These are phyloP conservation scores for Caenorhabditis sinica DNA, from an alignment of 2,888 invertebrate genomes.

Conservation along the genomic window DNA sequence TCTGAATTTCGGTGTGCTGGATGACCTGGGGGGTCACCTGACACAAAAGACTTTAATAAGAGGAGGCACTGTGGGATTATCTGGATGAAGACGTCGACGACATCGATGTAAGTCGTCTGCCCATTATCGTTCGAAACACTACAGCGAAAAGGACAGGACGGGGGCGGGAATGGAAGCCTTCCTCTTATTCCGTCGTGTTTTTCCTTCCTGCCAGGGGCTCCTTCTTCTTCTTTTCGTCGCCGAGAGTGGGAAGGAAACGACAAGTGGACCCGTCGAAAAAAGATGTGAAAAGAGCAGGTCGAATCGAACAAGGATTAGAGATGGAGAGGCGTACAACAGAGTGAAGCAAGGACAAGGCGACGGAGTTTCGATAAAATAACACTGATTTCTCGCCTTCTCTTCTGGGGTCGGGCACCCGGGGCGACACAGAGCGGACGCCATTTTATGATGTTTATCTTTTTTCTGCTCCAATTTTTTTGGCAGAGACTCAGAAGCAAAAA, in stretches of 20 bases:
- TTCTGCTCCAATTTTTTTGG: constrained; percentile 27
- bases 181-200: constrained; percentile 39
- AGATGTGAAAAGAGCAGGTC: constrained; percentile 55
- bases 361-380: constrained; percentile 61
- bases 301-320: constrained; percentile 62
- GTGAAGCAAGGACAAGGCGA: neutral
- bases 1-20: constrained; percentile 29
- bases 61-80: constrained; percentile 39
- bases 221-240: constrained; percentile 58
- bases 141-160: constrained; percentile 40
- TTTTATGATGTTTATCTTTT: constrained; percentile 63
- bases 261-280: constrained; percentile 58
- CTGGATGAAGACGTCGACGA: constrained; percentile 41
- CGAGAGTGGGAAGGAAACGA: constrained; percentile 59
- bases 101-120: constrained; percentile 44
- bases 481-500: neutral
- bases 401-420: constrained; percentile 32
- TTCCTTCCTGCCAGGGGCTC: constrained; percentile 41
- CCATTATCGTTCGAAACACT: constrained; percentile 56
- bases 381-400: constrained; percentile 57
- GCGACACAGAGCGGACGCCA: constrained; percentile 29
- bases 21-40: constrained; percentile 48
- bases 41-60: constrained; percentile 58
- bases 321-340: constrained; percentile 27
- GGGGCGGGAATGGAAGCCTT: constrained; percentile 60